Conservation (phyloP, 2,797 vertebrate genomes). For the Falco biarmicus region DNA sequence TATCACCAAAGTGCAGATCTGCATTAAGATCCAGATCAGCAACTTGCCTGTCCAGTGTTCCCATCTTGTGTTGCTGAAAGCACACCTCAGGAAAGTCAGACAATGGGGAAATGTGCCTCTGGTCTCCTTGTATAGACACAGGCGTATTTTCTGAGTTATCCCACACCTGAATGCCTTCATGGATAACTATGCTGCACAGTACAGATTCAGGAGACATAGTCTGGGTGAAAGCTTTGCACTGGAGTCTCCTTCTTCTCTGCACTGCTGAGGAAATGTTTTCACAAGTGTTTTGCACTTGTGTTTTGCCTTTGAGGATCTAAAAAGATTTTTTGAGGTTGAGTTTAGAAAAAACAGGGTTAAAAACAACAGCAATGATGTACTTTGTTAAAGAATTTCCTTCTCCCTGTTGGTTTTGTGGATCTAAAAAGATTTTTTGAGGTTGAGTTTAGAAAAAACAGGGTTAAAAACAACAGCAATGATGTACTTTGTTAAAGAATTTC, state of each 20-base stretch:
- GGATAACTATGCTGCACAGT: background rate
- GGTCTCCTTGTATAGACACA: background rate
- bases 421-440: background rate
- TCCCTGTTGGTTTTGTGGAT: background rate
- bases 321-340: background rate
- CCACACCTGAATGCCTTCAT: background rate
- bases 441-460: background rate
- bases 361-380: background rate
- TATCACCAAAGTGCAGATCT: background rate
- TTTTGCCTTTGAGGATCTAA: background rate
- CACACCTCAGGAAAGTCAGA: background rate
- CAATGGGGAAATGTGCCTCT: background rate
- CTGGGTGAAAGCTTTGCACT: background rate
- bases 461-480: background rate
- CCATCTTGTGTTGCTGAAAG: background rate
- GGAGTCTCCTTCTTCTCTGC: background rate
- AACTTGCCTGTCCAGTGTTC: background rate
- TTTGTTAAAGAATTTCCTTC: background rate
- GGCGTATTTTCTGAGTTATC: background rate
- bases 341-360: background rate
- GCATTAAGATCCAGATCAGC: background rate
- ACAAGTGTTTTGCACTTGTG: background rate
- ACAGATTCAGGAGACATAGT: background rate
- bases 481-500: background rate
- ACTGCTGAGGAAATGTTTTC: background rate